Conservation (phyloP, 2,797 vertebrate genomes). For the Manis crassicaudata region DNA sequence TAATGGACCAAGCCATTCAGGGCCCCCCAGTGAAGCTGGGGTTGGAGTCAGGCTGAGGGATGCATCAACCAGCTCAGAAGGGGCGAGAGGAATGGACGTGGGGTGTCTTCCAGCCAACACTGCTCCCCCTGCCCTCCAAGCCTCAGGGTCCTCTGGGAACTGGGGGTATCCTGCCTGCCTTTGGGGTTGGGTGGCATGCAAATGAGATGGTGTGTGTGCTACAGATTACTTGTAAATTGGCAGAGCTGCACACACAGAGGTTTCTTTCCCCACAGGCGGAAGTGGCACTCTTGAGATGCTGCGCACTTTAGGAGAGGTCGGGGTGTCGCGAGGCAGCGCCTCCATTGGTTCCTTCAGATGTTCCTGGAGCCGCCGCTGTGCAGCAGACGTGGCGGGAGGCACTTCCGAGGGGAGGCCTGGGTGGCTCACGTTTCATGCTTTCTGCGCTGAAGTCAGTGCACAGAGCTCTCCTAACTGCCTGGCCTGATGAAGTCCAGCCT, state of each 20-base stretch:
- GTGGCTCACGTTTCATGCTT: too few relatives aligned
- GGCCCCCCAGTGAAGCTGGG: too few relatives aligned
- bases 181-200: too few relatives aligned
- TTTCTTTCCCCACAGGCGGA: not conserved
- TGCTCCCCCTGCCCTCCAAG: not conserved
- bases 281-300: rapidly evolving
- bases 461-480: too few relatives aligned
- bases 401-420: too few relatives aligned
- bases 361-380: rapidly evolving
- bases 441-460: too few relatives aligned
- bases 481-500: too few relatives aligned
- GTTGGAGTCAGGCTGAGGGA: not conserved
- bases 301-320: not conserved
- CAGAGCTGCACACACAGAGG: not conserved
- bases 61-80: not conserved
- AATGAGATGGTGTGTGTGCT: too few relatives aligned
- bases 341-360: not conserved
- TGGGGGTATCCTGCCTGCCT: not conserved
- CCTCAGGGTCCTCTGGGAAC: too few relatives aligned
- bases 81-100: not conserved
- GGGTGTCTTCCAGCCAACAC: not conserved
- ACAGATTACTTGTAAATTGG: too few relatives aligned
- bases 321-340: not conserved
- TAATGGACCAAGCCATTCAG: not conserved
- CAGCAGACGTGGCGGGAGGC: not conserved